Evolutionary conservation across 2,113 vertebrate genomes (phyloP), one percentile per base, ranked within the genome.

Genomic region (Alexandromys fortis): DNA sequence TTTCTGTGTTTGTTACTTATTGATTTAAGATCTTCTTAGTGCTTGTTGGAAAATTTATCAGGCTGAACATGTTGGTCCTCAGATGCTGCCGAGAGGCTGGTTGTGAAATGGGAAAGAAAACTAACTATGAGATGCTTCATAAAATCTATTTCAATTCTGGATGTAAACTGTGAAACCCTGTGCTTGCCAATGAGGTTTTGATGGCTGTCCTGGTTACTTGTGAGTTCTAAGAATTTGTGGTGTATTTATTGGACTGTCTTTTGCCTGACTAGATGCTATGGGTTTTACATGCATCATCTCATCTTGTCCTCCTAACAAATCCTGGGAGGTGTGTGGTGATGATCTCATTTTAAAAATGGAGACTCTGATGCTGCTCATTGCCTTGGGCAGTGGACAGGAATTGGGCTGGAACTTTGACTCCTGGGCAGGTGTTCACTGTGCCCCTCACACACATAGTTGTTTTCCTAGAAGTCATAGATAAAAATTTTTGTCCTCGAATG

Each of bases 11-110:
- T 89, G 49, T 72, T 86, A 24, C 45, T 61, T 95, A 86, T 68
- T 95, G 82, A 95, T 94, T 96, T 76, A 77, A 90, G 58, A 70
- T 92, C 35, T 42, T 68, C 13, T 93, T 92, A 58, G 38, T 72
- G 16, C 61, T 45, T 42, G 22, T 85, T 83, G 81, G 91, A 91
- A 90, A 94, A 91, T 87, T 38, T 96, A 87, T 85, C 70, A 96
- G 83, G n/a, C 22, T 79, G 33, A 87, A 79, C 47, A 38, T 90
- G 68, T 92, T 81, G 72, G 45, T 92, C 65, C 55, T 96, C 21
- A 95, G 85, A 89, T 75, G 82, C 77, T 94, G 1, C 45, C 55
- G 58, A 89, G 76, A 89, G 83, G 35, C 83, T 93, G 52, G 6
- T n/a, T 68, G 13, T 72, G 33, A 90, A 94, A 63, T 52, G 70